Evolutionary conservation across 2,888 invertebrate genomes (phyloP).

Genomic region (Caenorhabditis zanzibari): DNA sequence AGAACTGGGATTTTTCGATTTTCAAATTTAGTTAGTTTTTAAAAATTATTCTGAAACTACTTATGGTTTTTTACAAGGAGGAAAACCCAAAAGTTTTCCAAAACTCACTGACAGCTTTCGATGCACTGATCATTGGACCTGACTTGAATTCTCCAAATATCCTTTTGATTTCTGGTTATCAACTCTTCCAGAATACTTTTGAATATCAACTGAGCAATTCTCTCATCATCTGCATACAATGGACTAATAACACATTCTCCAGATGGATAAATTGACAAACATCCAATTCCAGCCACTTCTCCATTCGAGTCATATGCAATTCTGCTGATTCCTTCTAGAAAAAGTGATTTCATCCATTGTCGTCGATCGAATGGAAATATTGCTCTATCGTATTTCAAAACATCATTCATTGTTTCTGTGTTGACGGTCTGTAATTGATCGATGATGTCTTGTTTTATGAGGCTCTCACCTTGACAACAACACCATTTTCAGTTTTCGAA

Average conservation of each 20-base stretch:
- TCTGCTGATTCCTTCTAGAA: slow-evolving; percentile 37
- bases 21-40: neutral
- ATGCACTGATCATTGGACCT: slow-evolving; percentile 56
- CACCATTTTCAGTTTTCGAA: neutral
- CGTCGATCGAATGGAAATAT: slow-evolving; percentile 44
- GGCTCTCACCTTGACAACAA: slow-evolving; percentile 41
- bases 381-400: slow-evolving; percentile 35
- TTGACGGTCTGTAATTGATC: slow-evolving; percentile 33
- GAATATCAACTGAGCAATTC: slow-evolving; percentile 30
- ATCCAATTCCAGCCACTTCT: slow-evolving; percentile 34
- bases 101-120: slow-evolving; percentile 37
- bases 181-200: slow-evolving; percentile 38
- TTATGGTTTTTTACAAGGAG: too few relatives aligned
- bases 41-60: neutral
- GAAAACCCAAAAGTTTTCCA: too few relatives aligned
- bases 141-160: slow-evolving; percentile 49
- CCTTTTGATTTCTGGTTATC: neutral
- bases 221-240: slow-evolving; percentile 32
- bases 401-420: slow-evolving; percentile 26
- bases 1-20: neutral
- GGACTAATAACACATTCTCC: slow-evolving; percentile 51
- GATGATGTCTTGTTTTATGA: slow-evolving; percentile 8
- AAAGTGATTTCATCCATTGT: slow-evolving; percentile 38
- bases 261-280: slow-evolving; percentile 40
- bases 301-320: slow-evolving; percentile 41